phyloP scores from a whole-genome alignment of 2,797 vertebrate species.

The Craterocephalus amniculus region DNA sequence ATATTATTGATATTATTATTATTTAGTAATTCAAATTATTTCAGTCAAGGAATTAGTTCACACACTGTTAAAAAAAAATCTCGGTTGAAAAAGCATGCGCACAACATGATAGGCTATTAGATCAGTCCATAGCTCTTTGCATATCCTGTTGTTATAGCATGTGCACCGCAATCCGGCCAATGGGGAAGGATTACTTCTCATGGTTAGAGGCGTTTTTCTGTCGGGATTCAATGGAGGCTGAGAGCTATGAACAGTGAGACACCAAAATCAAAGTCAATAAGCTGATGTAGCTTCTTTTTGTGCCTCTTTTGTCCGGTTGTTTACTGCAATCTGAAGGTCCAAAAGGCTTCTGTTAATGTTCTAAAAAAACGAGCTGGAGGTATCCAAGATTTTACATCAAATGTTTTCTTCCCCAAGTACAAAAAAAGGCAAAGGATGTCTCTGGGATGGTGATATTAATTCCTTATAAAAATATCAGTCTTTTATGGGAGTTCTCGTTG shows the following conservation, averaged over 20 bases:
- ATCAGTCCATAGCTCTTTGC: constrained; percentile 70
- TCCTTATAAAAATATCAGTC: constrained; percentile 30
- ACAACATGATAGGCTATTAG: constrained; percentile 63
- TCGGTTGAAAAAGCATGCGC: constrained; percentile 40
- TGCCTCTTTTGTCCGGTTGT: constrained; percentile 4
- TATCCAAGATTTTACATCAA: constrained; percentile 1
- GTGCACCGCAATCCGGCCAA: constrained; percentile 73
- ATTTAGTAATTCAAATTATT: constrained; percentile 3
- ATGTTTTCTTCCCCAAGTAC: constrained; percentile 13
- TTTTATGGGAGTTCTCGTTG: constrained; percentile 32
- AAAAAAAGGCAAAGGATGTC: constrained; percentile 2
- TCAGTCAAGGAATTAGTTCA: constrained; percentile 20
- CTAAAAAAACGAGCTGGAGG: constrained; percentile 8
- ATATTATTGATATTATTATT: constrained; percentile 23
- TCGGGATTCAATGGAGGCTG: constrained; percentile 64
- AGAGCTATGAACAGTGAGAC: constrained; percentile 27
- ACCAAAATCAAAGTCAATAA: constrained; percentile 32
- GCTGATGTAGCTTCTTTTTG: constrained; percentile 34
- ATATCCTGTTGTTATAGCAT: constrained; percentile 81
- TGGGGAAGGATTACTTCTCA: constrained; percentile 65
- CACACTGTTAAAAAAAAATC: constrained; percentile 33
- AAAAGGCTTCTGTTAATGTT: constrained; percentile 4
- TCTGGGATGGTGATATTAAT: constrained; percentile 23
- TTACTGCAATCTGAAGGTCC: not conserved
- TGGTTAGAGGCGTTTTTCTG: constrained; percentile 58